These are phyloP conservation scores for Larimichthys crocea DNA, from an alignment of 2,113 vertebrate genomes.

Conservation along the genomic window DNA sequence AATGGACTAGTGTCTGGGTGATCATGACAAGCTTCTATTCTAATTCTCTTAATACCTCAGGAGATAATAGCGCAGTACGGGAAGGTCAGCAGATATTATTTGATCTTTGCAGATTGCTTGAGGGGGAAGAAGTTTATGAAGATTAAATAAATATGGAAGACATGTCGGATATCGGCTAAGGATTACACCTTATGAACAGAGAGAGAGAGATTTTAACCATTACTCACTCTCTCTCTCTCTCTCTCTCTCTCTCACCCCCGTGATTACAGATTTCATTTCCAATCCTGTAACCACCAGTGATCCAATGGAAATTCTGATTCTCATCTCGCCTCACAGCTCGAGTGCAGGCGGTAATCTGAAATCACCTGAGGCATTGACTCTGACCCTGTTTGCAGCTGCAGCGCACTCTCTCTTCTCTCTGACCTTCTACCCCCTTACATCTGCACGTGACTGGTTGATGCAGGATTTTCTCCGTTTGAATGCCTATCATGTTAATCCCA, in stretches of 20 bases:
- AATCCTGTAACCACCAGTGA: conserved; percentile 41
- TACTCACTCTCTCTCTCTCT: background rate
- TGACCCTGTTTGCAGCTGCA: conserved; percentile 57
- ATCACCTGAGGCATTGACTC: conserved; percentile 64
- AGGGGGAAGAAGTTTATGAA: conserved; percentile 35
- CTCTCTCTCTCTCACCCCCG: background rate
- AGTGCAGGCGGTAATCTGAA: conserved; percentile 52
- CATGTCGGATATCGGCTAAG: background rate
- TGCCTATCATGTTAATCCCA: conserved; percentile 69
- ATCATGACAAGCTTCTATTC: conserved; percentile 49
- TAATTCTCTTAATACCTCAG: conserved; percentile 71
- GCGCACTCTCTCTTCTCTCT: conserved; percentile 14
- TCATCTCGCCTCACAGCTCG: conserved; percentile 42
- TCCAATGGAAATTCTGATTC: conserved; percentile 39
- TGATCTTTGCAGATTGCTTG: conserved; percentile 17
- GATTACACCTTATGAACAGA: conserved; percentile 7
- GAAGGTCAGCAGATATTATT: conserved; percentile 48
- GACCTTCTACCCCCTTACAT: conserved; percentile 36
- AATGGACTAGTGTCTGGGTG: conserved; percentile 51
- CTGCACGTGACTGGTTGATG: conserved; percentile 58
- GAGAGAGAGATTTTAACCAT: background rate
- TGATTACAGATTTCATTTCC: conserved; percentile 65
- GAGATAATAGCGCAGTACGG: conserved; percentile 50
- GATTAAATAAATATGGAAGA: conserved; percentile 45
- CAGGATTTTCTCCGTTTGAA: conserved; percentile 66